Evolutionary conservation across 2,888 invertebrate genomes (phyloP), one percentile per base, ranked within the genome.

Genomic region (Acanthococcus lagerstroemiae): DNA sequence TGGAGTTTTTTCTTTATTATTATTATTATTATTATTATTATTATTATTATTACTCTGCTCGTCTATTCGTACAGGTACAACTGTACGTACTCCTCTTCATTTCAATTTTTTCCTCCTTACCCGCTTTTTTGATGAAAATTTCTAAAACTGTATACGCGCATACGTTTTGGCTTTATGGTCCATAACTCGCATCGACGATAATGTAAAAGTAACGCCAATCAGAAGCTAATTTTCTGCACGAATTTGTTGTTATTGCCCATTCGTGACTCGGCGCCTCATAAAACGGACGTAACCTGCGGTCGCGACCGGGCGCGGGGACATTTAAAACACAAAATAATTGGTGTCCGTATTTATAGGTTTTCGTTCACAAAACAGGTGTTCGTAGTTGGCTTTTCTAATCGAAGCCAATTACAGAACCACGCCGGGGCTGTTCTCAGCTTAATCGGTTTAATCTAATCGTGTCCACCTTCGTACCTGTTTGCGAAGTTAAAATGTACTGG

Each of bases 191-290:
- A 19, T n/a, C 58, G 24, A 46, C 48, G 27, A 50, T 60, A 60
- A 60, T 46, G 60, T 60, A 60, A 50, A 60, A 60, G 50, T 60
- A 60, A 48, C 60, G 60, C 60, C 60, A 48, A 60, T 60, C 60
- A 60, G 60, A 60, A 60, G 60, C 50, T 50, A 60, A 60, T 60
- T 60, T 60, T 60, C 60, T 60, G 60, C 60, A 60, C 60, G 60
- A 60, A 60, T 60, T 27, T 50, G 60, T 60, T 50, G 60, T 60
- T 60, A 60, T 60, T 50, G 50, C 60, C 26, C 19, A 60, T 50
- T 60, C 60, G 60, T 60, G 60, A 60, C 60, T 60, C 50, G 46
- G 25, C 50, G 50, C 27, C 50, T 50, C 48, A 60, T 60, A 60
- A 48, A 48, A 60, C 46, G 27, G n/a, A n/a, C 60, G 48, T 48